Percentiles rank a stretch among this genome's conserved stretches.
Evolutionary conservation across 2,888 invertebrate genomes (phyloP).

Genomic region (Dusona sp.): DNA sequence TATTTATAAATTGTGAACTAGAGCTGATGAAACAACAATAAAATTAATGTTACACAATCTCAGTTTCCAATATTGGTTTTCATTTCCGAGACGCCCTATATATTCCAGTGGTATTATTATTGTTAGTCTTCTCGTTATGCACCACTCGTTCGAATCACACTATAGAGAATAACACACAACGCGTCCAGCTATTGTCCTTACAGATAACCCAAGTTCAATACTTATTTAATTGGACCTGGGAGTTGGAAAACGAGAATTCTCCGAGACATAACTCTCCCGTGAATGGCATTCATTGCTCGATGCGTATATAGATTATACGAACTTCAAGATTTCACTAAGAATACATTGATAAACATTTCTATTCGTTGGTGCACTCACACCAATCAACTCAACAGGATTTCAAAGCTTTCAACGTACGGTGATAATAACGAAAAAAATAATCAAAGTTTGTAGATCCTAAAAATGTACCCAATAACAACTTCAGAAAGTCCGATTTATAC

Average conservation of each 20-base stretch:
- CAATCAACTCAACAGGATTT: neutral
- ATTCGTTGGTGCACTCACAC: neutral
- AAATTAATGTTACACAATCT: too few species aligned
- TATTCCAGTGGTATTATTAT: constrained; percentile 3
- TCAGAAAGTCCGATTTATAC: too few species aligned
- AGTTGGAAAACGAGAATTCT: constrained; percentile 65
- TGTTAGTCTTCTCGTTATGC: constrained; percentile 7
- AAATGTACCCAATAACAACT: too few species aligned
- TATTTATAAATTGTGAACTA: too few species aligned
- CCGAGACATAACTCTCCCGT: constrained; percentile 49
- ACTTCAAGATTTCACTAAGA: constrained; percentile 6
- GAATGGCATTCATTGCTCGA: constrained; percentile 24
- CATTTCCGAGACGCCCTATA: neutral
- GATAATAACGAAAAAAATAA: neutral
- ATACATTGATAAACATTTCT: constrained; percentile 1
- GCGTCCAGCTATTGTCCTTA: constrained; percentile 61
- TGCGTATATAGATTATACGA: constrained; percentile 31
- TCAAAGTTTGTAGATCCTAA: too few species aligned
- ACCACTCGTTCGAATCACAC: constrained; percentile 38
- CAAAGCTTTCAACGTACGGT: neutral
- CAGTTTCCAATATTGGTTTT: neutral
- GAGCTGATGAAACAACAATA: too few species aligned
- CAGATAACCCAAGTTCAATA: constrained; percentile 75
- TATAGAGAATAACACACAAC: constrained; percentile 48
- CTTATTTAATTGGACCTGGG: constrained; percentile 73